phyloP scores from a whole-genome alignment of 2,888 invertebrate genomes.

The Leptodirus hochenwartii region DNA sequence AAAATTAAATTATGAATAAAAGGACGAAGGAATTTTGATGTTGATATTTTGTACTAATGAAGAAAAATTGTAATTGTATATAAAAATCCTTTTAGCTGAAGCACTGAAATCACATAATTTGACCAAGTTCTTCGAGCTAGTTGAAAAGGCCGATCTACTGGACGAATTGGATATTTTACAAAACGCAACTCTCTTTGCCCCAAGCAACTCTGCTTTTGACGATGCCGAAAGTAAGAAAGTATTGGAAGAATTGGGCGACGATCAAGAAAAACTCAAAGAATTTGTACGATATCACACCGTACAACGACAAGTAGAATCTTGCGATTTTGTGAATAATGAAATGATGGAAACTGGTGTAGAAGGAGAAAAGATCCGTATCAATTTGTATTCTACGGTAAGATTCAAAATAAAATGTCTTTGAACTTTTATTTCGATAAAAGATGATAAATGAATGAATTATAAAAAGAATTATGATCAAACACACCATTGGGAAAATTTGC shows the following conservation, averaged over 20 bases:
- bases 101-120: constrained; percentile 40
- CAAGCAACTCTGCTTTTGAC: constrained; percentile 42
- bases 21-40: no score
- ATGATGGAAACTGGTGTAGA: constrained; percentile 30
- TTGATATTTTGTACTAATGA: no score
- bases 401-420: constrained; percentile 11
- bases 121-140: constrained; percentile 34
- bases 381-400: constrained; percentile 39
- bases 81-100: no score
- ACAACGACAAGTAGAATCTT: constrained; percentile 34
- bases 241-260: constrained; percentile 23
- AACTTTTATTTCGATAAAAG: neutral
- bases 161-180: constrained; percentile 35
- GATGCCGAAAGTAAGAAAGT: constrained; percentile 24
- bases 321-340: constrained; percentile 35
- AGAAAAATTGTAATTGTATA: no score
- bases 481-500: no score
- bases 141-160: constrained; percentile 35
- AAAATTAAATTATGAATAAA: neutral
- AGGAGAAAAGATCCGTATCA: constrained; percentile 34
- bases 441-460: constrained; percentile 4
- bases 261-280: constrained; percentile 31
- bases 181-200: constrained; percentile 45
- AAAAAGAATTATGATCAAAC: no score
- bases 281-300: constrained; percentile 44